phyloP scores from a whole-genome alignment of 1,140 invertebrate genomes.

The Cyclina sinensis region DNA sequence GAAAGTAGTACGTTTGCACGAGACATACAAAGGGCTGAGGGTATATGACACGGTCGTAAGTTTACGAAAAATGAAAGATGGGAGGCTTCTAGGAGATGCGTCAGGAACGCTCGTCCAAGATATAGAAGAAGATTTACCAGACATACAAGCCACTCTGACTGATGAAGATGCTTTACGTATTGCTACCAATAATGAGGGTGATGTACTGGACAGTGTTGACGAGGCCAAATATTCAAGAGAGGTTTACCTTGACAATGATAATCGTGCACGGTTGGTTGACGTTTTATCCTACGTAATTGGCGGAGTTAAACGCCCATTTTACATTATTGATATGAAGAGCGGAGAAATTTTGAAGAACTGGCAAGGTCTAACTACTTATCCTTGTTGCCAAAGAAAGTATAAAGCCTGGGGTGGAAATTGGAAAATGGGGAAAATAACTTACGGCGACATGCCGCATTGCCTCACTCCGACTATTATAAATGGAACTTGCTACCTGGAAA shows the following conservation, averaged over 20 bases:
- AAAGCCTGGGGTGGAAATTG: conserved; percentile 72
- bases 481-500: conserved; percentile 69
- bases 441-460: conserved; percentile 67
- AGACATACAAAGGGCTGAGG: conserved; percentile 44
- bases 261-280: conserved; percentile 51
- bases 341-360: conserved; percentile 61
- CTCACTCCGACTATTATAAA: conserved; percentile 50
- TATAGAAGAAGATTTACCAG: conserved; percentile 55
- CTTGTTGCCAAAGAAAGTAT: conserved; percentile 50
- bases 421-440: conserved; percentile 71
- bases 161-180: conserved; percentile 37
- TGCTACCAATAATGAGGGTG: conserved; percentile 30
- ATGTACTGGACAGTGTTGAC: not conserved
- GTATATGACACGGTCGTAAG: conserved; percentile 51
- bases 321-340: conserved; percentile 69
- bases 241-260: conserved; percentile 44
- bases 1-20: conserved; percentile 46
- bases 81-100: conserved; percentile 53
- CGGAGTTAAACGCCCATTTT: conserved; percentile 58
- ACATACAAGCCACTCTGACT: not conserved
- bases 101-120: conserved; percentile 42
- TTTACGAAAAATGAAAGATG: conserved; percentile 32
- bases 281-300: conserved; percentile 63
- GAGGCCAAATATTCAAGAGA: not conserved
- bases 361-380: conserved; percentile 61